Percentiles rank a stretch among this genome's conserved stretches.
Evolutionary conservation across 2,888 invertebrate species (phyloP).

Genomic region (Cheilosia grossa): DNA sequence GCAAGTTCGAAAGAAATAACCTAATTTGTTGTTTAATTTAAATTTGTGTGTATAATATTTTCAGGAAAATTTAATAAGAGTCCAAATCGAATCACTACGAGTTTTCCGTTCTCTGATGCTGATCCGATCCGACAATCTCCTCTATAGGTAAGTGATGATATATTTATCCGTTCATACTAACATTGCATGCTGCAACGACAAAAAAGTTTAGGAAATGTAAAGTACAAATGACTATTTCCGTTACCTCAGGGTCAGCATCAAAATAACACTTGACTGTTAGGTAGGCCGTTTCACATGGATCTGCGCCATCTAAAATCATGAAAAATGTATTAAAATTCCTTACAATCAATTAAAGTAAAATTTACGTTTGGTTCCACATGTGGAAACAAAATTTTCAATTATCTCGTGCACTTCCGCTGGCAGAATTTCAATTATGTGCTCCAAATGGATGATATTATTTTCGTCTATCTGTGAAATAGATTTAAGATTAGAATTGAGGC

Average conservation of each 20-base stretch:
- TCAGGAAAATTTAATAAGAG: conserved; percentile 80
- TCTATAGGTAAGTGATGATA: conserved; percentile 79
- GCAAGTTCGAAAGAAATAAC: conserved; percentile 74
- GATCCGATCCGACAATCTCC: conserved; percentile 78
- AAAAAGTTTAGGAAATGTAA: neutral
- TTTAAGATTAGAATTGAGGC: no score
- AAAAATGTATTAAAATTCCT: neutral
- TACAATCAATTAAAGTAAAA: neutral
- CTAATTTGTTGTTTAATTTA: conserved; percentile 1
- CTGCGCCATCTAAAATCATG: conserved; percentile 79
- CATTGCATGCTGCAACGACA: conserved; percentile 64
- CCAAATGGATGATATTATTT: conserved; percentile 79
- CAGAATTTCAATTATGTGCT: conserved; percentile 78
- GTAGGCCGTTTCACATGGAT: conserved; percentile 81
- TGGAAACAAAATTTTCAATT: conserved; percentile 75
- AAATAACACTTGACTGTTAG: conserved; percentile 80
- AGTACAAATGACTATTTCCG: neutral
- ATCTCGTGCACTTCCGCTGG: conserved; percentile 78
- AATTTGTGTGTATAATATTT: conserved; percentile 51
- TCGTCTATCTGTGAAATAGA: conserved; percentile 78
- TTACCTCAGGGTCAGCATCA: conserved; percentile 77
- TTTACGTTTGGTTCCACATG: conserved; percentile 80
- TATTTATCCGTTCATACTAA: conserved; percentile 32
- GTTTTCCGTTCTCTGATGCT: conserved; percentile 80
- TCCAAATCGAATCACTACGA: conserved; percentile 86